Evolutionary conservation across 2,113 vertebrate species (phyloP).

Genomic region (Pavo muticus): DNA sequence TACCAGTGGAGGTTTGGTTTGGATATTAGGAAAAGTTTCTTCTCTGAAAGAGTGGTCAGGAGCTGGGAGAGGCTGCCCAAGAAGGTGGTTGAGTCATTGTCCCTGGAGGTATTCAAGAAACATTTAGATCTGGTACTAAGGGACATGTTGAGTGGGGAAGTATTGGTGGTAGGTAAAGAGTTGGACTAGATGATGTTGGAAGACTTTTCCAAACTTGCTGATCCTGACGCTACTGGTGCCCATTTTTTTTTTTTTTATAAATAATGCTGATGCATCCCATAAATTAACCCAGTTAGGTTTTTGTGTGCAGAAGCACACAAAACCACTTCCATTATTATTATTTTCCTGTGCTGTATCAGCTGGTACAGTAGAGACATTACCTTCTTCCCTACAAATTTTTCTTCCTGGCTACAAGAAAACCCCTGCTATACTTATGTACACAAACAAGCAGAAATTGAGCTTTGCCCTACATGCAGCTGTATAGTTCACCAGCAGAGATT

Average conservation of each 20-base stretch:
- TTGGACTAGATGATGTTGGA: too few relatives aligned
- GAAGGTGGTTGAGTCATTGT: too few relatives aligned
- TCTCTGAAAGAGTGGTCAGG: too few relatives aligned
- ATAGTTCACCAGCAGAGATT: not conserved
- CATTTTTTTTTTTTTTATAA: not conserved
- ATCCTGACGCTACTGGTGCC: not conserved
- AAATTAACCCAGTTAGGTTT: not conserved
- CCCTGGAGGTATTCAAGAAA: too few relatives aligned
- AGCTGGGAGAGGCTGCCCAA: too few relatives aligned
- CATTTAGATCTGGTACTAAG: too few relatives aligned
- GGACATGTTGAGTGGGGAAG: too few relatives aligned
- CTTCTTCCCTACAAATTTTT: not conserved
- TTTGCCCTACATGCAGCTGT: rapidly evolving
- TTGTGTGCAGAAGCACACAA: not conserved
- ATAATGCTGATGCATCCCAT: not conserved
- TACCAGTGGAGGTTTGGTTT: too few relatives aligned
- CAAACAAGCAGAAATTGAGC: not conserved
- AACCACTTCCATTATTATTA: not conserved
- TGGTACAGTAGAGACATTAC: not conserved
- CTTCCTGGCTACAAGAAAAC: not conserved
- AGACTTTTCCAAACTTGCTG: too few relatives aligned
- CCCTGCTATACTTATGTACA: not conserved
- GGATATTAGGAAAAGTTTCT: too few relatives aligned
- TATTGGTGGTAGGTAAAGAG: too few relatives aligned
- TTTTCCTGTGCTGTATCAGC: not conserved